phyloP scores from a whole-genome alignment of 2,797 vertebrate species.

The Danionella dracula region DNA sequence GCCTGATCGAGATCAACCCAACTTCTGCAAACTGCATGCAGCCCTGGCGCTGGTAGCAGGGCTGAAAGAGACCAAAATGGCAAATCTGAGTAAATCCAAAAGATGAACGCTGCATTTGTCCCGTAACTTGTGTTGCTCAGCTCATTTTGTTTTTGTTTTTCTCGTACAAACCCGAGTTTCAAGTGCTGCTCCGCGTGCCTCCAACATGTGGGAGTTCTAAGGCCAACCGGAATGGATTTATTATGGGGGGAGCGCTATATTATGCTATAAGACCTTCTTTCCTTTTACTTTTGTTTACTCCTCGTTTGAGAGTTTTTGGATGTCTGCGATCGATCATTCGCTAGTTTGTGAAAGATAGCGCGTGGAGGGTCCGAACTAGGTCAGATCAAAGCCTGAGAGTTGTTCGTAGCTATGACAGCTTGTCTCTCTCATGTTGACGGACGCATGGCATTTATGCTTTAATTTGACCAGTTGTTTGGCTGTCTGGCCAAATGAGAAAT shows the following conservation, averaged over 20 bases:
- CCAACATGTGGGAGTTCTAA: slow-evolving; percentile 61
- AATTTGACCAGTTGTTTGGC: slow-evolving; percentile 39
- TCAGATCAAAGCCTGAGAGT: slow-evolving; percentile 52
- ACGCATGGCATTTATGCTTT: slow-evolving; percentile 42
- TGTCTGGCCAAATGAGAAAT: slow-evolving; percentile 43
- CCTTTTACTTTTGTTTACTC: slow-evolving; percentile 7
- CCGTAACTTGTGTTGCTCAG: slow-evolving; percentile 50
- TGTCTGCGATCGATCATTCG: slow-evolving; percentile 15
- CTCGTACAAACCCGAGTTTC: slow-evolving; percentile 40
- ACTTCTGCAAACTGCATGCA: slow-evolving; percentile 52
- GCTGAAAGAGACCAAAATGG: slow-evolving; percentile 49
- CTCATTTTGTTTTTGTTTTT: slow-evolving; percentile 40
- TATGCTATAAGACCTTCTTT: slow-evolving; percentile 11
- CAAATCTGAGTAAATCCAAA: slow-evolving; percentile 54
- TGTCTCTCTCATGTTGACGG: slow-evolving; percentile 38
- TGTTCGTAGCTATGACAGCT: slow-evolving; percentile 46
- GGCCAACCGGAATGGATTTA: slow-evolving; percentile 50
- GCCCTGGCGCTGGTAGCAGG: slow-evolving; percentile 47
- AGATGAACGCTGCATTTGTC: slow-evolving; percentile 54
- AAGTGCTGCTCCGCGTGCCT: slow-evolving; percentile 46
- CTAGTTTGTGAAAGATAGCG: slow-evolving; percentile 29
- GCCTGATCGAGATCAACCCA: slow-evolving; percentile 33
- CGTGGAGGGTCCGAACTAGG: slow-evolving; percentile 53
- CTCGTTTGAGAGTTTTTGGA: slow-evolving; percentile 4
- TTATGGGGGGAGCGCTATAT: slow-evolving; percentile 53